phyloP scores from a whole-genome alignment of 2,113 vertebrate genomes.

The Etia nguti region DNA sequence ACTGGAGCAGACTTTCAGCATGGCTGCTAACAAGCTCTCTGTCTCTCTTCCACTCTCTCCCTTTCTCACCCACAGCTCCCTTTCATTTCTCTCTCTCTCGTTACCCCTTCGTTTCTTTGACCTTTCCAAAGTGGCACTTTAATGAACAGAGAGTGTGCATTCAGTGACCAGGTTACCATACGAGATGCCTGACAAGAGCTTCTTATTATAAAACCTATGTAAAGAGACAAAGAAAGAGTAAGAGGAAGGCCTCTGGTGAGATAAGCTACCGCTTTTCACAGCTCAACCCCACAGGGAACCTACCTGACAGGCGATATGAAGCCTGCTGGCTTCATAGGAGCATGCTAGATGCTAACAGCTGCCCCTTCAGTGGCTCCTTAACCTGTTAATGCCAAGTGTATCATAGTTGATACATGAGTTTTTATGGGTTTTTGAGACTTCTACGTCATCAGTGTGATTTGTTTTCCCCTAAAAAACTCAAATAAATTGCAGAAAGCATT shows the following conservation, averaged over 20 bases:
- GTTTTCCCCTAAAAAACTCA: neutral
- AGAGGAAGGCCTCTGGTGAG: conserved; percentile 27
- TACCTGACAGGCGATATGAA: conserved; percentile 35
- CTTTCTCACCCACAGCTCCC: conserved; percentile 29
- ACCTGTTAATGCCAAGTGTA: neutral
- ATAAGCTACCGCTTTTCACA: conserved; percentile 41
- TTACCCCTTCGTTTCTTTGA: conserved; percentile 37
- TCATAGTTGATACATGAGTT: neutral
- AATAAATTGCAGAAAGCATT: neutral
- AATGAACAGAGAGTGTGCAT: conserved; percentile 58
- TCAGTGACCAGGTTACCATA: conserved; percentile 60
- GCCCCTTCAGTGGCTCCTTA: neutral
- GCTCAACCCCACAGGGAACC: conserved; percentile 20
- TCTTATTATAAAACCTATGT: conserved; percentile 58
- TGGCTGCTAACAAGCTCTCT: conserved; percentile 64
- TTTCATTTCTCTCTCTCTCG: conserved; percentile 35
- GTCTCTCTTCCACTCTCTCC: conserved; percentile 40
- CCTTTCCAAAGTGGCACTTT: conserved; percentile 53
- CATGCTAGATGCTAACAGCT: conserved; percentile 35
- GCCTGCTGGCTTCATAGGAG: neutral
- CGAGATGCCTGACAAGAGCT: conserved; percentile 56
- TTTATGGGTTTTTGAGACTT: neutral
- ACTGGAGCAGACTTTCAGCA: conserved; percentile 65
- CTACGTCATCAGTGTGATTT: fast-evolving
- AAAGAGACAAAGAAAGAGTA: conserved; percentile 39